Percentiles rank a stretch among this genome's conserved stretches.
phyloP scores from a whole-genome alignment of 2,113 vertebrate genomes.

The Varanus salvator region DNA sequence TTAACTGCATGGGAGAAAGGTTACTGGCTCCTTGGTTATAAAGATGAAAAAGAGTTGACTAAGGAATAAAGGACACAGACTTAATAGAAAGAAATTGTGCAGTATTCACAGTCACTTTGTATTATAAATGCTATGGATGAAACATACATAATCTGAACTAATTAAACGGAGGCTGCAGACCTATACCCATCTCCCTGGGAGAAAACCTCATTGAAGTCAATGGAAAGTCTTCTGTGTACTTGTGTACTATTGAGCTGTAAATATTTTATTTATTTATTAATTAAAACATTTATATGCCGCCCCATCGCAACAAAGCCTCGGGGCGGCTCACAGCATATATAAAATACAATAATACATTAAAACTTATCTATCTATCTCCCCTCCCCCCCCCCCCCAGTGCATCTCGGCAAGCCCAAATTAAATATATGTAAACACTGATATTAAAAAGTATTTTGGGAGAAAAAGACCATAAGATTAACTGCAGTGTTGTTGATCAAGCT shows the following conservation, averaged over 20 bases:
- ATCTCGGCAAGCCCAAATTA: no score
- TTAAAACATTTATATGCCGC: no score
- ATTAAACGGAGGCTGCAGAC: neutral
- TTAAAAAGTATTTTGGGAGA: neutral
- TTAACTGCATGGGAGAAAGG: slow-evolving; percentile 21
- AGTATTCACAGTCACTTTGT: neutral
- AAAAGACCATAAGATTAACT: neutral
- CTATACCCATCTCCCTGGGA: no score
- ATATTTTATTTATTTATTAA: no score
- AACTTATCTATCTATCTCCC: no score
- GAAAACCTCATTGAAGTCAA: no score
- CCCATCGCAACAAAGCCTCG: no score
- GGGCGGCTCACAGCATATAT: no score
- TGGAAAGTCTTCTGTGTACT: no score
- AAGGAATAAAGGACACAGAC: neutral
- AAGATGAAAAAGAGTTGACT: neutral
- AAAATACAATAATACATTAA: no score
- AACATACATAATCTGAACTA: neutral
- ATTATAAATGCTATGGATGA: neutral
- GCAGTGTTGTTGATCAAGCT: neutral
- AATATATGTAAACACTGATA: neutral
- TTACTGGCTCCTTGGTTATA: neutral
- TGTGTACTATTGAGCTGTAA: neutral
- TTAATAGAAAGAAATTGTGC: neutral
- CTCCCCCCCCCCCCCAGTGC: no score